These are phyloP conservation scores for Zaprionus lineosus DNA, from an alignment of 2,888 invertebrate genomes.

Conservation along the genomic window DNA sequence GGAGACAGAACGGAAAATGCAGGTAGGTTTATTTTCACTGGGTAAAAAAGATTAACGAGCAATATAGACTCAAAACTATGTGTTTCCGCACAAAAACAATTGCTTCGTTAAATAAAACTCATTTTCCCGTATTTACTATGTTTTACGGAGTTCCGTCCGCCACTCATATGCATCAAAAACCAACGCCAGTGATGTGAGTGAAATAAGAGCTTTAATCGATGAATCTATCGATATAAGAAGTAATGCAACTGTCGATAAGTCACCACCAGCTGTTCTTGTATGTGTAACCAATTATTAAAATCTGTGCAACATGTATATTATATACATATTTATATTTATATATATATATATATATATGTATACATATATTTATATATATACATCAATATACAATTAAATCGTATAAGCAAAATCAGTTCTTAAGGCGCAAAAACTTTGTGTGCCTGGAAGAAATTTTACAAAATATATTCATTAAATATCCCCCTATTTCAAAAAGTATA, in stretches of 20 bases:
- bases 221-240: not conserved
- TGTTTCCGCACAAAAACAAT: too few species aligned
- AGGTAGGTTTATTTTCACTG: conserved; percentile 41
- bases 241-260: not conserved
- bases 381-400: not conserved
- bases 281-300: too few species aligned
- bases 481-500: conserved; percentile 55
- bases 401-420: too few species aligned
- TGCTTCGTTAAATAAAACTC: conserved; percentile 38
- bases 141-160: conserved; percentile 37
- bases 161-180: conserved; percentile 53
- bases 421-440: too few species aligned
- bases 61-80: too few species aligned
- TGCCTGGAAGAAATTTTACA: too few species aligned
- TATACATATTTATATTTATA: too few species aligned
- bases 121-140: conserved; percentile 20
- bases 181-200: conserved; percentile 50
- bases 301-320: too few species aligned
- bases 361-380: too few species aligned
- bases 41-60: too few species aligned
- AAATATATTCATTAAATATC: not conserved
- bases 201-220: not conserved
- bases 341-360: too few species aligned
- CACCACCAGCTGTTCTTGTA: conserved; percentile 12
- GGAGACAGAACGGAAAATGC: conserved; percentile 51